These are phyloP conservation scores for Eulemur rubriventer DNA, from an alignment of 2,797 vertebrate species.

Conservation along the genomic window DNA sequence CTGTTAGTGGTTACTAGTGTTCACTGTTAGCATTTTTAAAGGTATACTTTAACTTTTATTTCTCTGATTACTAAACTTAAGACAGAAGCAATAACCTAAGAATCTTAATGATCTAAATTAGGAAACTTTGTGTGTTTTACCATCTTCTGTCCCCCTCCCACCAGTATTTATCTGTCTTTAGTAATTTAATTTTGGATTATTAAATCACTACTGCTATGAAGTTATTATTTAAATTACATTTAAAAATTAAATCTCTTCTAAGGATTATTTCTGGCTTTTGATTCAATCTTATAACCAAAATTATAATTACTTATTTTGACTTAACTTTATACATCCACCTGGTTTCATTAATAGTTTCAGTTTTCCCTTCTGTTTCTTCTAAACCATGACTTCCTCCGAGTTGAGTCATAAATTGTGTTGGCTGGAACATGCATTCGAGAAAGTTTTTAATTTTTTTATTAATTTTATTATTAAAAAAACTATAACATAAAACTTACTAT, in stretches of 20 bases:
- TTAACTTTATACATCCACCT: not conserved
- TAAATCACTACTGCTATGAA: constrained; percentile 15
- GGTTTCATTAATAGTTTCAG: constrained; percentile 27
- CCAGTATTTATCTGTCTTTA: not conserved
- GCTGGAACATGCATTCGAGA: not conserved
- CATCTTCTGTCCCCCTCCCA: not conserved
- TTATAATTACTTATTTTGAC: constrained; percentile 25
- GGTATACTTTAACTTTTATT: not conserved
- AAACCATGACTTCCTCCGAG: constrained; percentile 3
- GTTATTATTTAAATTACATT: constrained; percentile 35
- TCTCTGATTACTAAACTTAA: constrained; percentile 15
- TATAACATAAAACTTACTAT: not conserved
- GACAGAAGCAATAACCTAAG: not conserved
- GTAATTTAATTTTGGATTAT: constrained; percentile 35
- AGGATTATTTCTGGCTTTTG: constrained; percentile 2
- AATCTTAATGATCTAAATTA: not conserved
- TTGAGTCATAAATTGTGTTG: not conserved
- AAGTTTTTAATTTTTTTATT: not conserved
- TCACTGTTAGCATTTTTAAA: constrained; percentile 12
- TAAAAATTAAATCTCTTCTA: constrained; percentile 25
- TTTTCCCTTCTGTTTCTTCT: constrained; percentile 6
- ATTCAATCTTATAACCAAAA: constrained; percentile 8
- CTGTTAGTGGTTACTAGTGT: not conserved
- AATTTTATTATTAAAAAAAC: not conserved
- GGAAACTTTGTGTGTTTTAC: not conserved